Base-by-base conservation (phyloP, 2,888 invertebrate genomes). In the Pyrrhosoma nymphula region DNA sequence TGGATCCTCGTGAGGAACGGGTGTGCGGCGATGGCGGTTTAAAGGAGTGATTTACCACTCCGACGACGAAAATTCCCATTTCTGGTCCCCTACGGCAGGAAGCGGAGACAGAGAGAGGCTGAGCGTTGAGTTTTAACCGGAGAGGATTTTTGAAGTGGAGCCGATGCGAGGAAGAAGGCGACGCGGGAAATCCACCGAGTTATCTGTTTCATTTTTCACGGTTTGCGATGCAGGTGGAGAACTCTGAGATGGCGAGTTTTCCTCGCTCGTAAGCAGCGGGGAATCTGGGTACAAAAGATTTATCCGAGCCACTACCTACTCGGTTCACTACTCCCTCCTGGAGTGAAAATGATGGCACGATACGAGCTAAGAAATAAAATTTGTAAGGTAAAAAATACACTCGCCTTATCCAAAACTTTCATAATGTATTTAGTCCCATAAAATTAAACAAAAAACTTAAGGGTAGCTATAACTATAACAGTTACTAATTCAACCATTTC, bases 21-120 rank as follows among this genome's bases (percentile, higher is more conserved):
- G 75, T 35, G 30, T 14, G 75, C n/a, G 75, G 75, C 10, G n/a
- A 82, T 18, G 75, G 75, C 75, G 30, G 75, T 82, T 47, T 82
- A 82, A 82, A 26, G 75, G 75, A 30, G 75, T 82, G 75, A 82
- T 82, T 82, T 82, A 82, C 75, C 75, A 30, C 35, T 26, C n/a
- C 69, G 60, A 20, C n/a, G 75, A 35, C 75, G 75, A 82, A 82
- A 82, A 82, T 82, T 82, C 30, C 75, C 75, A 82, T 82, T 82
- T 82, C 75, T 30, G 75, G 35, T 82, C 14, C 30, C 75, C 60
- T 2, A 82, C 30, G 2, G 35, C 3, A 30, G n/a, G 35, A 12
- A 82, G 30, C 35, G 60, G 60, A 60, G 60, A 56, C 8, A 16
- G 10, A 60, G 20, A 20, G 18, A 20, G 18, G 30, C 75, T 30